phyloP scores from a whole-genome alignment of 2,797 vertebrate genomes.

The Urocyon cinereoargenteus region DNA sequence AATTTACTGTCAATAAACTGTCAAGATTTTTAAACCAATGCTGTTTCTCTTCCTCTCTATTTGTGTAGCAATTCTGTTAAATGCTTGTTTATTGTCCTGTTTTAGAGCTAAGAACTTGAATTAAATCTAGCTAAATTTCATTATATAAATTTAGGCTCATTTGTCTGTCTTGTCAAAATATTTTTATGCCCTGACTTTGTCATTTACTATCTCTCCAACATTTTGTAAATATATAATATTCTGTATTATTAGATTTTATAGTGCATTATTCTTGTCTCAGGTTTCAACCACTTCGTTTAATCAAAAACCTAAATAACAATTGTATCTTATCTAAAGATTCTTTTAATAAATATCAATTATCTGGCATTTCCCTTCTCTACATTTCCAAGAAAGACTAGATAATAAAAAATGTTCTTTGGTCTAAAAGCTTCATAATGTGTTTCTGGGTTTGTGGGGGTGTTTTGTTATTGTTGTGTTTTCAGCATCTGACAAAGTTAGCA shows the following conservation, averaged over 20 bases:
- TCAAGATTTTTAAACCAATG: not conserved
- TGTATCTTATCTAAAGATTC: not conserved
- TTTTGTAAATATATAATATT: not conserved
- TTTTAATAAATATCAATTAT: not conserved
- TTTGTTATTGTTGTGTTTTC: not conserved
- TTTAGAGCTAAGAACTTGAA: not conserved
- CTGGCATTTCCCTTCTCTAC: not conserved
- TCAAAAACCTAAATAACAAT: not conserved
- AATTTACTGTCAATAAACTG: slow-evolving; percentile 5
- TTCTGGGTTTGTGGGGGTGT: not conserved
- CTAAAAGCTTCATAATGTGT: not conserved
- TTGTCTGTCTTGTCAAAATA: not conserved
- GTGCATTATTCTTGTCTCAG: not conserved
- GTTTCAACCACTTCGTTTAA: not conserved
- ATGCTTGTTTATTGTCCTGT: not conserved
- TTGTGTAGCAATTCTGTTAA: not conserved
- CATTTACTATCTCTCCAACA: not conserved
- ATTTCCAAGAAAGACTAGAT: not conserved
- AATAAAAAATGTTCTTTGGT: not conserved
- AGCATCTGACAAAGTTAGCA: not conserved
- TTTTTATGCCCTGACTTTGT: not conserved
- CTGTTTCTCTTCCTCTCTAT: not conserved
- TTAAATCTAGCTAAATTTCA: not conserved
- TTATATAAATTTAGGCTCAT: not conserved
- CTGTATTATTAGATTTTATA: not conserved